Evolutionary conservation across 2,888 invertebrate species (phyloP).

Genomic region (Philaethria dido): DNA sequence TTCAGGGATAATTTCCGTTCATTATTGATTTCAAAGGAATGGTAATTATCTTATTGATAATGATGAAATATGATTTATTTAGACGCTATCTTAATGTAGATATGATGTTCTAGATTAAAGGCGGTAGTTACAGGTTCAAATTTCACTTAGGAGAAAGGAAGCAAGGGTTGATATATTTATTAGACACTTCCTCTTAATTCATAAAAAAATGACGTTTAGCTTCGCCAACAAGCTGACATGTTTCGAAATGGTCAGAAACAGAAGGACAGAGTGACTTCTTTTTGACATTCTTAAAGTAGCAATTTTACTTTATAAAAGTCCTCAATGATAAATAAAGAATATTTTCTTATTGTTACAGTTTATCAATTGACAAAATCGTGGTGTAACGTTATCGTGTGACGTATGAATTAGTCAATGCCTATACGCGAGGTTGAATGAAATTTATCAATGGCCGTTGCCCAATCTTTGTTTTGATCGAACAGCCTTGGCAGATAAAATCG

Average conservation of each 20-base stretch:
- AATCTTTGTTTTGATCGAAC: constrained; percentile 22
- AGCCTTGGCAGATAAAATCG: constrained; percentile 47
- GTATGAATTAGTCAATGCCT: not conserved
- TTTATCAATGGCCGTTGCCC: constrained; percentile 11
- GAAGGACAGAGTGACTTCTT: not conserved
- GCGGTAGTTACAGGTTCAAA: not conserved
- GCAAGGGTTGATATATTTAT: too few species aligned
- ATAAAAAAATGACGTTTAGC: not conserved
- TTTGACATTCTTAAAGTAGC: too few species aligned
- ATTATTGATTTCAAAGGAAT: constrained; percentile 10
- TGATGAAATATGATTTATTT: constrained; percentile 4
- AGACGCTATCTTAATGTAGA: not conserved
- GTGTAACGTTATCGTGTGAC: not conserved
- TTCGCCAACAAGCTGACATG: not conserved
- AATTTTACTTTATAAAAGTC: too few species aligned
- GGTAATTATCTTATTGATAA: not conserved
- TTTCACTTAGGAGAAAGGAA: not conserved
- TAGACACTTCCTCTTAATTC: too few species aligned
- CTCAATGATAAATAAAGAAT: not conserved
- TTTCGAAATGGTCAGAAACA: not conserved
- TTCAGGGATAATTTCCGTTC: constrained; percentile 11
- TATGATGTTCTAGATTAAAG: not conserved
- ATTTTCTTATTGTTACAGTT: not conserved
- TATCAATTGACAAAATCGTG: not conserved
- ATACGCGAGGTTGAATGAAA: constrained; percentile 17